A percentile compares a stretch with the other conserved stretches of the same genome.
Conservation (phyloP, 2,797 vertebrate genomes). For the Sebastes matsubarae region DNA sequence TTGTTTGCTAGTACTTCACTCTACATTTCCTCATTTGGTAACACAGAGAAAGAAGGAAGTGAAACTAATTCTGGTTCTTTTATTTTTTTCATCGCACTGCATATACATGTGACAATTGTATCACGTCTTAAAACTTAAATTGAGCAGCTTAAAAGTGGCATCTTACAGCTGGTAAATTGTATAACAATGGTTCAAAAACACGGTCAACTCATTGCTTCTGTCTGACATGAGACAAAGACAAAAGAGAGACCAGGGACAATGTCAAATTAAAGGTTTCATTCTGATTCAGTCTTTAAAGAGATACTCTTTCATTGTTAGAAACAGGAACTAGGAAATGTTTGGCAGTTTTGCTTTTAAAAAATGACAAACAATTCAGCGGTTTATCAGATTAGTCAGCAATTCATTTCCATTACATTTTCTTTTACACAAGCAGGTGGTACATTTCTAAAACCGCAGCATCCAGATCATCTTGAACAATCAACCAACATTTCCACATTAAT, state of each 20-base stretch:
- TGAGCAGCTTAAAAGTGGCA: background rate
- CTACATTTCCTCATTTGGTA: background rate
- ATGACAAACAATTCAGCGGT: background rate
- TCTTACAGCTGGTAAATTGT: background rate
- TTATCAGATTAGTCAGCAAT: background rate
- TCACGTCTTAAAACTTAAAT: background rate
- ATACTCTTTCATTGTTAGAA: background rate
- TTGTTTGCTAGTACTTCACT: background rate
- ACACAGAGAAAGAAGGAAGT: background rate
- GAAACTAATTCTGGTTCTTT: background rate
- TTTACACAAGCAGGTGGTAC: background rate
- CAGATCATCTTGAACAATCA: background rate
- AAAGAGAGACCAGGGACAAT: background rate
- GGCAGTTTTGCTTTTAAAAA: background rate
- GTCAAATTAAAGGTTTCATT: background rate
- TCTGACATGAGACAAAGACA: background rate
- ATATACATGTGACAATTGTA: background rate
- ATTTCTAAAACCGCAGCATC: background rate
- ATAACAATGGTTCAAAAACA: background rate
- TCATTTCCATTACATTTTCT: background rate
- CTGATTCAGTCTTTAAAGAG: background rate
- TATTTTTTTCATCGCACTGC: background rate
- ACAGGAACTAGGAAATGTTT: background rate
- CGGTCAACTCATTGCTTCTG: background rate
- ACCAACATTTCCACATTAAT: background rate